Evolutionary conservation across 1,140 invertebrate genomes (phyloP).

Genomic region (Drosophila cardini): DNA sequence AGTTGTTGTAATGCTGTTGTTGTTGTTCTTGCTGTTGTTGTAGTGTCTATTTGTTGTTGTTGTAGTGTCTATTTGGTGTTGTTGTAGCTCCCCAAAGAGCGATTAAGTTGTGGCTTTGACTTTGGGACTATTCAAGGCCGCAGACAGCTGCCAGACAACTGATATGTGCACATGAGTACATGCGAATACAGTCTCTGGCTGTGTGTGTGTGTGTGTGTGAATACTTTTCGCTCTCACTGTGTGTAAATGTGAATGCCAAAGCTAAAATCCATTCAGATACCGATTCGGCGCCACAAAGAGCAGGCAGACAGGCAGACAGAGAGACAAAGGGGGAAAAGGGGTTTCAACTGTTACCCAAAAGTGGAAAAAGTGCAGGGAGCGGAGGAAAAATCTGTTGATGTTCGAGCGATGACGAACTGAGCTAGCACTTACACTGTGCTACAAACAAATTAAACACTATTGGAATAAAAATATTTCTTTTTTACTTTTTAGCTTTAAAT

Average conservation of each 20-base stretch:
- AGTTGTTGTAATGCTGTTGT: conserved; percentile 13
- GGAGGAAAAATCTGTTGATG: conserved; percentile 49
- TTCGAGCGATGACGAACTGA: conserved; percentile 60
- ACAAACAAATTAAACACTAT: conserved; percentile 24
- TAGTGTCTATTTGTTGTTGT: conserved; percentile 14
- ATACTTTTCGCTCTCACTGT: not conserved
- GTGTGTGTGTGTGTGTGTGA: conserved; percentile 51
- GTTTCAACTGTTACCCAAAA: conserved; percentile 11
- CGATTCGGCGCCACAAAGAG: conserved; percentile 69
- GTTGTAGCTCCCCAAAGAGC: conserved; percentile 49
- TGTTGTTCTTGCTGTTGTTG: conserved; percentile 28
- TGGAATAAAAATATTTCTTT: not conserved
- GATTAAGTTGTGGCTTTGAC: conserved; percentile 79
- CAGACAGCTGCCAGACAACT: conserved; percentile 84
- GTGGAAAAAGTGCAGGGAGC: not conserved
- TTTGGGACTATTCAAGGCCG: conserved; percentile 74
- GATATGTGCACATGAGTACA: conserved; percentile 81
- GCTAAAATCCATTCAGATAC: conserved; percentile 49
- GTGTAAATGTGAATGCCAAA: conserved; percentile 45
- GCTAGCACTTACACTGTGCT: conserved; percentile 52
- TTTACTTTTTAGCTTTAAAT: not conserved
- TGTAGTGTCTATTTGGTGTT: conserved; percentile 30
- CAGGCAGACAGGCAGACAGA: conserved; percentile 39
- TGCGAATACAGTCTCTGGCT: conserved; percentile 54
- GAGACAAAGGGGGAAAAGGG: not conserved